Evolutionary conservation across 1,140 invertebrate genomes (phyloP), one percentile per base, ranked within the genome.

Genomic region (Lithobius niger): DNA sequence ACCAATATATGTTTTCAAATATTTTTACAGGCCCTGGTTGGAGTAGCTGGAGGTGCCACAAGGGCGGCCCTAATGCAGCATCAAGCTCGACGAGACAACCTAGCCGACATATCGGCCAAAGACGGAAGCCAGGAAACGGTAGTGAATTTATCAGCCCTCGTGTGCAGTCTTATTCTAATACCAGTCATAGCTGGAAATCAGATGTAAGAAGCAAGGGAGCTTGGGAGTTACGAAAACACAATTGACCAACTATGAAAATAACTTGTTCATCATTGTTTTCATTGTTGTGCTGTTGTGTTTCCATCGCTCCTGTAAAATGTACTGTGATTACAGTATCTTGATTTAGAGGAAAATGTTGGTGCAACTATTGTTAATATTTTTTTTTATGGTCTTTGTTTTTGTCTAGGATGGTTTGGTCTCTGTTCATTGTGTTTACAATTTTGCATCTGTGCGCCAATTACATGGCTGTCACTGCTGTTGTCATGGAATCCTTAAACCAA

Each of bases 111-210:
- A 0, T 83, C 88, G 2, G 92, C 92, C 1, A 97, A 97, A 76
- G 95, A 97, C 72, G 86, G 87, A 6, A 92, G 88, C 60, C 95
- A 98, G 76, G 94, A 97, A 69, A 97, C 91, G 0, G 78, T 89
- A 60, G 90, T 97, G 0, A 97, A 97, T 73, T 72, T 97, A 43
- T 66, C 85, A 27, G 90, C 86, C 13, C 84, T 92, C 3, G 67
- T 89, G 52, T 63, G 82, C 15, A 86, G 86, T 54, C 76, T 96
- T 28, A 70, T 83, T 24, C 67, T 96, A 45, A 73, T 95, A 1
- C 81, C 83, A 26, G 59, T 79, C n/a, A 71, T 88, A 13, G 77
- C 75, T 27, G 65, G 67, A 47, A 65, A 66, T 31, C 57, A 61
- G 42, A 43, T 58, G 71, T 72, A 61, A 64, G 67, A 67, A 55